Conservation (phyloP, 64 coral and sea anemone species). For the Montipora cactus region DNA sequence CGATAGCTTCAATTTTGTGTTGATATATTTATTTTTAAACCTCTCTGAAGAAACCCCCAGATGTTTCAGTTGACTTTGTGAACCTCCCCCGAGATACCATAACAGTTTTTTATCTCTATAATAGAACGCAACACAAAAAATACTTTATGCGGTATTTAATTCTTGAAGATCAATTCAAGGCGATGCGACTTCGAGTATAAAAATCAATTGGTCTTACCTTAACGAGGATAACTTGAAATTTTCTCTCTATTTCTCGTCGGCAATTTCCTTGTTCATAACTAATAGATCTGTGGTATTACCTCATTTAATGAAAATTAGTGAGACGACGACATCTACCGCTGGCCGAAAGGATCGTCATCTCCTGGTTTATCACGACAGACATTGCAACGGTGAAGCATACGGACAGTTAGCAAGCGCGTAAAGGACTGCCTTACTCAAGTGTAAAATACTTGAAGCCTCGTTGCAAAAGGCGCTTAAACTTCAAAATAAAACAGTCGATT, state of each 20-base stretch:
- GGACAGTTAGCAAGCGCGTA: too few relatives aligned
- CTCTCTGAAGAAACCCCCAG: neutral
- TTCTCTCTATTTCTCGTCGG: slow-evolving; percentile 20
- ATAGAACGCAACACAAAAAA: neutral
- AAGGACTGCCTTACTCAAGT: too few relatives aligned
- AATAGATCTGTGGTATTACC: slow-evolving; percentile 18
- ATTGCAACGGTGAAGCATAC: too few relatives aligned
- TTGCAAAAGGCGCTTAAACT: too few relatives aligned
- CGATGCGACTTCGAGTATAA: neutral
- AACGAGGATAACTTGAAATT: neutral
- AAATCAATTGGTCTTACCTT: slow-evolving; percentile 22
- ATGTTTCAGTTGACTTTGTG: neutral
- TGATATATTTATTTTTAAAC: neutral
- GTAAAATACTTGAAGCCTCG: too few relatives aligned
- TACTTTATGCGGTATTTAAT: neutral
- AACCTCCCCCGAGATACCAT: neutral
- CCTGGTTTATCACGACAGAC: too few relatives aligned
- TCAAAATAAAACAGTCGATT: too few relatives aligned
- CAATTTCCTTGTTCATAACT: slow-evolving; percentile 2
- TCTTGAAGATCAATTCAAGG: neutral
- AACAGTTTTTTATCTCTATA: neutral
- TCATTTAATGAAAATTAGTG: slow-evolving; percentile 37
- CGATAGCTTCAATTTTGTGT: neutral
- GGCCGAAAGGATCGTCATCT: neutral
- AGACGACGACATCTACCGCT: slow-evolving; percentile 22